Percentiles rank a stretch among this genome's conserved stretches.
phyloP scores from a whole-genome alignment of 2,113 vertebrate genomes.

The Tautogolabrus adspersus region DNA sequence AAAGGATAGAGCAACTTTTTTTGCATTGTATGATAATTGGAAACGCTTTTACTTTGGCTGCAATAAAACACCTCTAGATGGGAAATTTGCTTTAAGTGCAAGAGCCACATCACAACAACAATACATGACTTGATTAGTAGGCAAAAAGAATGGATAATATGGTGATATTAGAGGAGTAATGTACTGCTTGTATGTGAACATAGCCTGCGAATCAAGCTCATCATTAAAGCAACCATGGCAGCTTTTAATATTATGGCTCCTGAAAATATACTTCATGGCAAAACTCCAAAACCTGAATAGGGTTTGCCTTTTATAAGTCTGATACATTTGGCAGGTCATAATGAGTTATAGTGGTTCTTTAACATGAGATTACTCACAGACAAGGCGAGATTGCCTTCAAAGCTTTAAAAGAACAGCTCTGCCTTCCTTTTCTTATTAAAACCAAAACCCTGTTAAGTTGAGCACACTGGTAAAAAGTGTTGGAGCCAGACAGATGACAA shows the following conservation, averaged over 20 bases:
- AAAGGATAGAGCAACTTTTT: slow-evolving; percentile 4
- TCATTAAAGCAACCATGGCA: slow-evolving; percentile 60
- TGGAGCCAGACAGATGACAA: slow-evolving; percentile 53
- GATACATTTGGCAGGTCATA: slow-evolving; percentile 65
- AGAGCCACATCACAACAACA: background rate
- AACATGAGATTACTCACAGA: slow-evolving; percentile 42
- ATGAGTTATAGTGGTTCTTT: slow-evolving; percentile 70
- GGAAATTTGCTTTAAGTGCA: background rate
- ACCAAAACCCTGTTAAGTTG: slow-evolving; percentile 63
- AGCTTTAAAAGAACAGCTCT: slow-evolving; percentile 32
- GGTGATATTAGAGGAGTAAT: slow-evolving; percentile 10
- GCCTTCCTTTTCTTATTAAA: slow-evolving; percentile 49
- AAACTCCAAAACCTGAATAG: slow-evolving; percentile 59
- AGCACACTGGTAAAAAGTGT: slow-evolving; percentile 57
- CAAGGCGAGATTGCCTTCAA: slow-evolving; percentile 30
- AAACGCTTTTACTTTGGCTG: slow-evolving; percentile 31
- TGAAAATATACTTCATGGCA: slow-evolving; percentile 56
- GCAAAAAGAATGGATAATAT: slow-evolving; percentile 3
- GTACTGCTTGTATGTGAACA: slow-evolving; percentile 30
- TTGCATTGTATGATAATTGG: slow-evolving; percentile 25
- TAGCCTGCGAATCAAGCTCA: slow-evolving; percentile 39
- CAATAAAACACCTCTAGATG: background rate
- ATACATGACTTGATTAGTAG: background rate
- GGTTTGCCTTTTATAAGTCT: slow-evolving; percentile 63
- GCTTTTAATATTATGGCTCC: slow-evolving; percentile 66